Base-by-base conservation (phyloP, 1,140 invertebrate species). In the Aradophagus sp. region DNA sequence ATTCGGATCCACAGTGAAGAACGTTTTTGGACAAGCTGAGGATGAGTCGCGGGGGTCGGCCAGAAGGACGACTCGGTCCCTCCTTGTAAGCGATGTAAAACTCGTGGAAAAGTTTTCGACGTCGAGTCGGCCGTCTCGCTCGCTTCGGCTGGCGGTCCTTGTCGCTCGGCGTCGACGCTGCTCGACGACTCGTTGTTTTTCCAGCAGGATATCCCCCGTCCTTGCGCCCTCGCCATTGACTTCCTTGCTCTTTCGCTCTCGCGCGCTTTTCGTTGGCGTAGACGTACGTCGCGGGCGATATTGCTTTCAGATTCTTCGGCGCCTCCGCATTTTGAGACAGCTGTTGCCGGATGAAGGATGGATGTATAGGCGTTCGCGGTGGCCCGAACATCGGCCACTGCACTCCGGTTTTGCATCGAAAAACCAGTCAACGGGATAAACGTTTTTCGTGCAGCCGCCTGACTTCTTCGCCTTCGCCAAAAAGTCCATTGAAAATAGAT, bases 281-380 rank as follows among this genome's bases (percentile, higher is more conserved):
- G 59, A 67, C 66, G 61, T 66, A 36, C 48, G 31, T 52, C 59
- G 71, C 56, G 4, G n/a, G 58, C 75, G 75, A 78, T 79, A 80
- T 80, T 77, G 73, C 76, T 80, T 79, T 80, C 73, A 69, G 77
- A 77, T 78, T 80, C 73, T 77, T 78, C 68, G 69, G 59, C 65
- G 71, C 65, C 65, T 74, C 68, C 73, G 73, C 62, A 78, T 80
- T 79, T 77, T 65, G 41, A 75, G 70, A 74, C 79, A 82, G 77
- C 75, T 82, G 77, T 78, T 80, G 67, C 78, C 74, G 68, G 56
- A 79, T 77, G 65, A 71, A 76, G 69, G 63, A 75, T 68, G 63
- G 68, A 63, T 67, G 52, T 67, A 74, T 61, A 66, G 48, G 41
- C 45, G 44, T 63, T 63, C 53, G 47, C 61, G 48, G 59, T 53